A percentile compares a stretch with the other conserved stretches of the same genome.
Evolutionary conservation across 2,797 vertebrate genomes (phyloP).

Genomic region (Cuculus canorus): DNA sequence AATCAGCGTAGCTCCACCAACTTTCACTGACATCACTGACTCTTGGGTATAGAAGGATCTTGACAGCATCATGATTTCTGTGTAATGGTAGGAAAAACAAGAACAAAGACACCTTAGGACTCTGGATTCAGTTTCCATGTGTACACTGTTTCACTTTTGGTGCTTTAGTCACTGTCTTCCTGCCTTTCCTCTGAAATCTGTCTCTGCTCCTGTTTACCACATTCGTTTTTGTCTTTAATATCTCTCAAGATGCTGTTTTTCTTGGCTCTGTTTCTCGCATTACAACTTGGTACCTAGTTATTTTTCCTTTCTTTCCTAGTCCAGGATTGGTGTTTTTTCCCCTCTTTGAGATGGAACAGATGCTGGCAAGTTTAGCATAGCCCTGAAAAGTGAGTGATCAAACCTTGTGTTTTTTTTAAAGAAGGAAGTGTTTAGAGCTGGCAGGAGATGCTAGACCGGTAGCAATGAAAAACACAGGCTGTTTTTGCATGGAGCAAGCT

Average conservation of each 20-base stretch:
- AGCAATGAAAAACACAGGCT: slow-evolving; percentile 41
- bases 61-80: slow-evolving; percentile 18
- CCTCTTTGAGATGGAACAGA: not conserved
- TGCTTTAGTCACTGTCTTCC: slow-evolving; percentile 56
- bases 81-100: slow-evolving; percentile 39
- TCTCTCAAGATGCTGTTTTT: slow-evolving; percentile 35
- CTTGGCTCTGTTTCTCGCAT: slow-evolving; percentile 1
- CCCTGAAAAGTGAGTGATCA: not conserved
- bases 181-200: slow-evolving; percentile 52
- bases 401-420: not conserved
- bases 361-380: not conserved
- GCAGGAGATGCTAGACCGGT: slow-evolving; percentile 17
- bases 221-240: slow-evolving; percentile 9
- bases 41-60: slow-evolving; percentile 20
- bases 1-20: slow-evolving; percentile 22
- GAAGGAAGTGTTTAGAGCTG: slow-evolving; percentile 43
- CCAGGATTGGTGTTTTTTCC: not conserved
- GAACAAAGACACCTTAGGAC: slow-evolving; percentile 27
- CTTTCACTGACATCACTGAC: slow-evolving; percentile 29
- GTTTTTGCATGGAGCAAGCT: not conserved
- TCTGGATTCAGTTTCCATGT: slow-evolving; percentile 2
- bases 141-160: not conserved
- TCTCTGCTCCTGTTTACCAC: slow-evolving; percentile 33
- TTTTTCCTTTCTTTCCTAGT: not conserved
- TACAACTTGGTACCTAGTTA: slow-evolving; percentile 1